Percentiles rank a stretch among this genome's conserved stretches.
Evolutionary conservation across 64 coral and sea anemone genomes (phyloP).

Genomic region (Stylophora pistillata): DNA sequence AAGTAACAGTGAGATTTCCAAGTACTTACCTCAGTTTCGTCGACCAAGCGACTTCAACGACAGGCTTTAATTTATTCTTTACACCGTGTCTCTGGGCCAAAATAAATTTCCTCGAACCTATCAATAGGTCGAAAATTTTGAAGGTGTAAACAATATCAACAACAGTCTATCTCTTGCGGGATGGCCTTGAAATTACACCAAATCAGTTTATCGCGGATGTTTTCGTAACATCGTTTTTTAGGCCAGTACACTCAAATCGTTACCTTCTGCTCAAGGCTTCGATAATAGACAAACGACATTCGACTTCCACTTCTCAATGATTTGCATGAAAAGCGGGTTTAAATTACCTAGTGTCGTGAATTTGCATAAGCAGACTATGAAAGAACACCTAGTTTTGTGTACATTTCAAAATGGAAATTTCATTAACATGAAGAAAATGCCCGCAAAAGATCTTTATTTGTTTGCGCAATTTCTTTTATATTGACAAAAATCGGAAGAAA

Average conservation of each 20-base stretch:
- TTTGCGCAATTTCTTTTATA: slow-evolving; percentile 1
- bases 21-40: neutral
- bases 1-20: neutral
- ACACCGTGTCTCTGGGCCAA: no score
- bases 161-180: neutral
- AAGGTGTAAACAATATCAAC: neutral
- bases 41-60: neutral
- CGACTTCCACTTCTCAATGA: neutral
- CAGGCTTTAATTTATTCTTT: slow-evolving; percentile 16
- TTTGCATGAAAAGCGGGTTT: slow-evolving; percentile 30
- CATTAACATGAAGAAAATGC: neutral
- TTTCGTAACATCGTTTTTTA: neutral
- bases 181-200: neutral
- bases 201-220: neutral
- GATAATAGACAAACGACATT: neutral
- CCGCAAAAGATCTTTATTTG: neutral
- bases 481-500: no score
- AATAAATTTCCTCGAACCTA: neutral
- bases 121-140: neutral
- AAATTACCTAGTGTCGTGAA: neutral
- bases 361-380: slow-evolving; percentile 28
- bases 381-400: slow-evolving; percentile 13
- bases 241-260: neutral
- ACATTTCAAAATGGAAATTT: neutral
- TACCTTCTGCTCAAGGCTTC: neutral